Percentiles rank a stretch among this genome's conserved stretches.
Evolutionary conservation across 2,797 vertebrate species (phyloP).

Genomic region (Bovichtus variegatus): DNA sequence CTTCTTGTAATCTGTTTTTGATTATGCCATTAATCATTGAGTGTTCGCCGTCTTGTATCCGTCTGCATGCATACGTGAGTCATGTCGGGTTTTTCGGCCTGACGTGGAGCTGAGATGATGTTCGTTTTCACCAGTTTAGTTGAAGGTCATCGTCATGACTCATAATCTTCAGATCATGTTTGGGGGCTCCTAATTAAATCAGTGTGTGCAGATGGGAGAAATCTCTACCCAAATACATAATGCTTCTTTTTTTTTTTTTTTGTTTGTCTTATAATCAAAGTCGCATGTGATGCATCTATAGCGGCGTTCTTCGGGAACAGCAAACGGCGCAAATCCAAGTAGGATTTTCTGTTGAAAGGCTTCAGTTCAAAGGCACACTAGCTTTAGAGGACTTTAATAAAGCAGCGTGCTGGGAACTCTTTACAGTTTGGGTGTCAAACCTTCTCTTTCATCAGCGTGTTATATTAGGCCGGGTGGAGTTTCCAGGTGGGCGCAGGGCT

Average conservation of each 20-base stretch:
- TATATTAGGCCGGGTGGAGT: constrained; percentile 3
- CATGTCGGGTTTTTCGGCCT: constrained; percentile 47
- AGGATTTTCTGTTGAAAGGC: background rate
- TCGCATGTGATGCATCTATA: constrained; percentile 37
- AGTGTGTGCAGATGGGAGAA: constrained; percentile 54
- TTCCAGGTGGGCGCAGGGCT: constrained; percentile 30
- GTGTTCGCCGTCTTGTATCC: constrained; percentile 52
- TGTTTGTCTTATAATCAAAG: constrained; percentile 61
- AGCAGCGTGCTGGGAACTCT: background rate
- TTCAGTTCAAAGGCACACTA: background rate
- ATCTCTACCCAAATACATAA: constrained; percentile 28
- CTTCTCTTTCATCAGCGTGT: background rate
- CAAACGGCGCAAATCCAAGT: background rate
- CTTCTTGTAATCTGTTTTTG: constrained; percentile 35
- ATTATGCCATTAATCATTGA: constrained; percentile 48
- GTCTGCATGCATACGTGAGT: constrained; percentile 65
- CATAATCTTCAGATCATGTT: constrained; percentile 67
- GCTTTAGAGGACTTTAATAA: background rate
- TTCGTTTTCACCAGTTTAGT: constrained; percentile 54
- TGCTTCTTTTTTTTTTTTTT: too few relatives aligned
- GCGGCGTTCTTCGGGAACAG: background rate
- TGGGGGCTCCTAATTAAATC: constrained; percentile 64
- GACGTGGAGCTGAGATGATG: constrained; percentile 53
- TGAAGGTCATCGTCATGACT: constrained; percentile 64
- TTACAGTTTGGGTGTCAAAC: background rate